These are phyloP conservation scores for Sericinus montela DNA, from an alignment of 2,888 invertebrate species.

Conservation along the genomic window DNA sequence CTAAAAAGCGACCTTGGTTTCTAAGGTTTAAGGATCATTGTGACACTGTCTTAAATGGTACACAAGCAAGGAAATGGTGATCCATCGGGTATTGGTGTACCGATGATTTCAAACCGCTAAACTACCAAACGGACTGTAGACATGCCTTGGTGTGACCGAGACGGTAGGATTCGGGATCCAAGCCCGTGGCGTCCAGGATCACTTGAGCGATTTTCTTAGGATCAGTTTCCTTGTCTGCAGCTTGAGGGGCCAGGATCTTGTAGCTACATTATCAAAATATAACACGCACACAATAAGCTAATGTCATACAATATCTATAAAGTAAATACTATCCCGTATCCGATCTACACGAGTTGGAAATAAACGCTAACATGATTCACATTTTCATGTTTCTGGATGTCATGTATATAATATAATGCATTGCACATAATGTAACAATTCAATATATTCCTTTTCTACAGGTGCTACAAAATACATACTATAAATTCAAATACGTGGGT, in stretches of 20 bases:
- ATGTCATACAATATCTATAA: slow-evolving; percentile 27
- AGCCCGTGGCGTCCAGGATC: slow-evolving; percentile 89
- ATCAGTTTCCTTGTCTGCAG: slow-evolving; percentile 85
- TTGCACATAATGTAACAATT: background rate
- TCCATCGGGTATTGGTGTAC: slow-evolving; percentile 41
- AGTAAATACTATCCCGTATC: slow-evolving; percentile 5
- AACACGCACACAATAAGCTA: slow-evolving; percentile 66
- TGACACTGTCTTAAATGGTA: slow-evolving; percentile 38
- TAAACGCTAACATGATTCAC: slow-evolving; percentile 14
- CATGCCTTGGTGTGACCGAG: slow-evolving; percentile 99
- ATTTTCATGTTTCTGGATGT: slow-evolving; percentile 16
- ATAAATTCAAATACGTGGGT: slow-evolving; percentile 5
- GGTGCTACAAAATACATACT: background rate
- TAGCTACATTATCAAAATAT: slow-evolving; percentile 86
- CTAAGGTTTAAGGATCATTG: slow-evolving; percentile 32
- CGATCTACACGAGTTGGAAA: slow-evolving; percentile 10
- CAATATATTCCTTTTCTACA: background rate
- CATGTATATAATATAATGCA: background rate
- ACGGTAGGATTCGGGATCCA: slow-evolving; percentile 95
- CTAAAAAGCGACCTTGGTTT: slow-evolving; percentile 42
- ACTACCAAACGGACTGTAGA: slow-evolving; percentile 60
- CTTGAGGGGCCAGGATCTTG: slow-evolving; percentile 98
- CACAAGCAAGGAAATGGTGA: slow-evolving; percentile 49
- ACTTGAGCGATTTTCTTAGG: slow-evolving; percentile 90
- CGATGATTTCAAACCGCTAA: slow-evolving; percentile 49